phyloP scores from a whole-genome alignment of 2,113 vertebrate genomes.

The Labeo rohita region DNA sequence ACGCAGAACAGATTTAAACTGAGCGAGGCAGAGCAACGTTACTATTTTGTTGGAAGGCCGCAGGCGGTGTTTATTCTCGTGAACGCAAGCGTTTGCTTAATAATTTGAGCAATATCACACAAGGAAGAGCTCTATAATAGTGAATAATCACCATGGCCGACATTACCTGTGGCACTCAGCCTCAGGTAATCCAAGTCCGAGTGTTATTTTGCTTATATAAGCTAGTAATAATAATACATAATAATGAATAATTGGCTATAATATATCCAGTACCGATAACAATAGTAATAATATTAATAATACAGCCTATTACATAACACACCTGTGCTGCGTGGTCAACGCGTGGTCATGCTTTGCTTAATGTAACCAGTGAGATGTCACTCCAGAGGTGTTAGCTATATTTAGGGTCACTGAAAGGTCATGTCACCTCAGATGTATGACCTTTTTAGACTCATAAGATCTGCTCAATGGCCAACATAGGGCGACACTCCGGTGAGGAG shows the following conservation, averaged over 20 bases:
- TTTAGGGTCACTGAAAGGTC: constrained; percentile 47
- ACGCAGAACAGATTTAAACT: no score
- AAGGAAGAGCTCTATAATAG: background rate
- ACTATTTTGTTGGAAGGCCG: background rate
- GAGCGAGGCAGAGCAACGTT: no score
- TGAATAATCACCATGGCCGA: background rate
- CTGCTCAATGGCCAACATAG: background rate
- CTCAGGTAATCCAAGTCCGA: background rate
- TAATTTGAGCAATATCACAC: background rate
- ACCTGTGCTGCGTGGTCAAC: background rate
- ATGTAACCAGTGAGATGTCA: background rate
- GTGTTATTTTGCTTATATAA: background rate
- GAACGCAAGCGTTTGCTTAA: background rate
- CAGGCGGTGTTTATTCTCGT: background rate
- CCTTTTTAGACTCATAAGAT: constrained; percentile 35
- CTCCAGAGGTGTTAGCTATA: constrained; percentile 27
- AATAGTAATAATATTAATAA: background rate
- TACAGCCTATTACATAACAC: background rate
- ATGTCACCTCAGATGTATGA: constrained; percentile 42
- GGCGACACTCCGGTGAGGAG: constrained; percentile 15
- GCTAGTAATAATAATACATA: background rate
- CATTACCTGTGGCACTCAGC: background rate
- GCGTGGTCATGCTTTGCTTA: background rate
- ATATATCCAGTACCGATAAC: background rate
- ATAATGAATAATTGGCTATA: background rate